Base-by-base conservation (phyloP, 1,140 invertebrate species). In the Coptotermes formosanus region DNA sequence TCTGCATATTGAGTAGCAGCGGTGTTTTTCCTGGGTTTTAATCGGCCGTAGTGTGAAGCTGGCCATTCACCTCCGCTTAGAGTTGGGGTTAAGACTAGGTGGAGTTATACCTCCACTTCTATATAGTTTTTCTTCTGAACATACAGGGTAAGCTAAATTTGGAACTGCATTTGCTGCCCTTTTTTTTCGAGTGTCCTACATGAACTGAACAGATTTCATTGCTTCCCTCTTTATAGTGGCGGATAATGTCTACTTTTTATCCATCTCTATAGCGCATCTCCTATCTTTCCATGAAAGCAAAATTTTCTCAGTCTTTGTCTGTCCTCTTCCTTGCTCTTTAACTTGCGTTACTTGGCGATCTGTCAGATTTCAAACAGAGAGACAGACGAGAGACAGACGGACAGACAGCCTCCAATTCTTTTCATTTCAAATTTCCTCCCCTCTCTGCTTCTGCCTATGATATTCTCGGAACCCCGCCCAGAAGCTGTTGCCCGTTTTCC, bases 361-460 rank as follows among this genome's bases (percentile, higher is more conserved):
- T 84, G 59, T 84, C 83, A 84, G 55, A 84, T 84, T 84, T 84
- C 83, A 25, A 84, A 84, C 83, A 84, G 30, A 25, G 9, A 64
- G 59, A 19, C 59, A 64, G 59, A 16, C 59, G n/a, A n/a, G n/a
- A 64, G 59, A 16, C 59, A 64, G n/a, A 16, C 59, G 25, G 59
- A 19, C 59, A 64, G 59, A 19, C 25, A 75, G 30, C 32, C 48
- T 45, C 83, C 45, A 32, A 55, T 64, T 84, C 83, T 84, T 84
- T 55, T 84, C 83, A 55, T 84, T 84, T 84, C 83, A 84, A 55
- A 84, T 84, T 84, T 9, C 83, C 48, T 32, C n/a, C 83, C n/a
- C 59, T 25, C 59, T 23, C 82, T 14, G 3, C 44, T 16, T 11
- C 82, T 16, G 19, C 3, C 64, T 8, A 2, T 16, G 59, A 64